Evolutionary conservation across 2,888 invertebrate species (phyloP).

Genomic region (Cantharis rustica): DNA sequence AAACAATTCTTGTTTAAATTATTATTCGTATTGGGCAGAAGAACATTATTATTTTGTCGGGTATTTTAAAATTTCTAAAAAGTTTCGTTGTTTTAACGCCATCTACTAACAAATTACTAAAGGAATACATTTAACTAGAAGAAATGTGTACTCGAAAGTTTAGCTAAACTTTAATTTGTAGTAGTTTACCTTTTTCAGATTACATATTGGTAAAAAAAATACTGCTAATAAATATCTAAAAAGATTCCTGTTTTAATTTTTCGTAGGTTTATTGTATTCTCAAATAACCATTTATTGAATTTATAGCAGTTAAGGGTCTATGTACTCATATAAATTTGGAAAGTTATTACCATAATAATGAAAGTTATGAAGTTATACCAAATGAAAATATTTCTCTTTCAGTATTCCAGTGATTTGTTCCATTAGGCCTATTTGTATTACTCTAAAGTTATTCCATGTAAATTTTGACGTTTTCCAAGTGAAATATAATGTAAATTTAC

Average conservation of each 20-base stretch:
- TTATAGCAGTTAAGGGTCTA: conserved; percentile 55
- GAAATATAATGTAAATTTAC: neutral
- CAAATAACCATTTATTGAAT: conserved; percentile 36
- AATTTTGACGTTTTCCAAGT: neutral
- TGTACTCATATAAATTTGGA: conserved; percentile 58
- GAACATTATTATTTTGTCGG: neutral
- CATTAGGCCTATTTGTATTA: neutral
- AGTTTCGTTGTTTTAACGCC: neutral
- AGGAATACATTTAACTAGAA: neutral
- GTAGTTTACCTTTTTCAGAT: no score
- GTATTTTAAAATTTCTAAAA: neutral
- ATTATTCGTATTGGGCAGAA: neutral
- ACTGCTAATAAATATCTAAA: no score
- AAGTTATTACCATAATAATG: conserved; percentile 57
- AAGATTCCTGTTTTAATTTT: no score
- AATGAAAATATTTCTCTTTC: neutral
- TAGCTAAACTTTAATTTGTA: no score
- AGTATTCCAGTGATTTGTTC: neutral
- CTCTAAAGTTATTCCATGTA: neutral
- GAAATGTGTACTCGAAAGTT: neutral
- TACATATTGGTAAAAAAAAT: no score
- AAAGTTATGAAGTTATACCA: conserved; percentile 42
- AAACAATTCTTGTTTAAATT: neutral
- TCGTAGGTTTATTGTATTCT: conserved; percentile 37
- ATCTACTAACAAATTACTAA: neutral